Evolutionary conservation across 2,797 vertebrate genomes (phyloP).

Genomic region (Platyrinchus mystaceus): DNA sequence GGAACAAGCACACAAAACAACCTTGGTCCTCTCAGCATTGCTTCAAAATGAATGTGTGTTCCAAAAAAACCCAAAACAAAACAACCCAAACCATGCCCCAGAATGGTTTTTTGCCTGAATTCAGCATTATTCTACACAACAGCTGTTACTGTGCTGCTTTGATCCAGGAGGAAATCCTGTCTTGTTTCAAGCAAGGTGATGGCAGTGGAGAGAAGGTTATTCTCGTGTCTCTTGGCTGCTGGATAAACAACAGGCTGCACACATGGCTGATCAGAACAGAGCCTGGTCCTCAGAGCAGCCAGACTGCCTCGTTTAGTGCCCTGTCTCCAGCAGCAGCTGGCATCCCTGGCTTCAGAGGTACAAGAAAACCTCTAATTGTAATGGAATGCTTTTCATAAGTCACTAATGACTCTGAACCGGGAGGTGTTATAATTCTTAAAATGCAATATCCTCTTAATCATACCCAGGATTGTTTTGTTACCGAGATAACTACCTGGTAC

Average conservation of each 20-base stretch:
- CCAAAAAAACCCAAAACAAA: not conserved
- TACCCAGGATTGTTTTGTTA: not conserved
- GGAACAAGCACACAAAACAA: not conserved
- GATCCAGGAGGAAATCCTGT: slow-evolving; percentile 46
- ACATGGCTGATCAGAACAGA: not conserved
- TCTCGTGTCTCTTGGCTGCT: not conserved
- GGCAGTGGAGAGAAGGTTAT: not conserved
- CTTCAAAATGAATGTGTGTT: not conserved
- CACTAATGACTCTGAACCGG: not conserved
- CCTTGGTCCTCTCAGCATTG: not conserved
- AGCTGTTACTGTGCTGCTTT: not conserved
- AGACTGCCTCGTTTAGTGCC: not conserved
- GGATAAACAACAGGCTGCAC: not conserved
- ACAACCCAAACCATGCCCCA: not conserved
- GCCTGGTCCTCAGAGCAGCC: not conserved
- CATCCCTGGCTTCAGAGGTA: not conserved
- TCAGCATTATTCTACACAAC: not conserved
- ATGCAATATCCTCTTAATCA: slow-evolving; percentile 14
- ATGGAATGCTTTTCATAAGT: not conserved
- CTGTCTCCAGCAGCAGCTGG: not conserved
- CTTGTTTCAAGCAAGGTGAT: not conserved
- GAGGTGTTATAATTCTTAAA: slow-evolving; percentile 5
- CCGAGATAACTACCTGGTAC: not conserved
- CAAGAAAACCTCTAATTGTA: not conserved
- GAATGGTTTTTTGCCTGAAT: not conserved